Evolutionary conservation across 1,140 invertebrate genomes (phyloP), one percentile per base, ranked within the genome.

Genomic region (Globodera ellingtonae): DNA sequence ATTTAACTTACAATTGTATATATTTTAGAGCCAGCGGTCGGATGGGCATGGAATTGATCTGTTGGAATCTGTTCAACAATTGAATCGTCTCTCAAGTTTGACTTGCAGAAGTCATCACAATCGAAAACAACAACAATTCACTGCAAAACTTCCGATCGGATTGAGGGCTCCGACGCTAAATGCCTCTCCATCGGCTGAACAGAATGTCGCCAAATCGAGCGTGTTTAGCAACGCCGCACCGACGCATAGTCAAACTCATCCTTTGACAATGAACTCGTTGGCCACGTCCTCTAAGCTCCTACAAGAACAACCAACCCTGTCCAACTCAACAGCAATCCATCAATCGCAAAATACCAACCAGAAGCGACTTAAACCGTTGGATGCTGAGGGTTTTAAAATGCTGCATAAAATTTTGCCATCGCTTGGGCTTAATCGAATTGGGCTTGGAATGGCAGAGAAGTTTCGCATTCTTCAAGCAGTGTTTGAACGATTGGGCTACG

Each of bases 321-420:
- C 67, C 4, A 35, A 21, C 8, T 70, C 67, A 21, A 9, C 24
- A 47, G 24, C 67, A 70, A 59, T 18, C 5, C 6, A 50, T 50
- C 48, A 50, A 50, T 50, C 48, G 48, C 48, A 50, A 50, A 50
- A 50, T 50, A 10, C 65, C 65, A 15, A 7, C 65, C 67, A 35
- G 24, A 70, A 70, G 24, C 24, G 9, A 47, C 67, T 47, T 47
- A 70, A 70, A 70, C 24, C 67, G 9, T 70, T 44, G 24, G 67
- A 35, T 21, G n/a, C 46, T 35, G 67, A 24, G 4, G 46, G 46
- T 70, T 6, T 70, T 35, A 35, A 70, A 21, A 13, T 47, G 24
- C 6, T 70, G 67, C 67, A 70, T 24, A 70, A 70, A 35, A 70
- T 70, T 70, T 70, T 70, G 67, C 24, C 24, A 70, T 24, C 67